Percentiles rank a stretch among this genome's conserved stretches.
phyloP scores from a whole-genome alignment of 2,797 vertebrate genomes.

The Anas capensis region DNA sequence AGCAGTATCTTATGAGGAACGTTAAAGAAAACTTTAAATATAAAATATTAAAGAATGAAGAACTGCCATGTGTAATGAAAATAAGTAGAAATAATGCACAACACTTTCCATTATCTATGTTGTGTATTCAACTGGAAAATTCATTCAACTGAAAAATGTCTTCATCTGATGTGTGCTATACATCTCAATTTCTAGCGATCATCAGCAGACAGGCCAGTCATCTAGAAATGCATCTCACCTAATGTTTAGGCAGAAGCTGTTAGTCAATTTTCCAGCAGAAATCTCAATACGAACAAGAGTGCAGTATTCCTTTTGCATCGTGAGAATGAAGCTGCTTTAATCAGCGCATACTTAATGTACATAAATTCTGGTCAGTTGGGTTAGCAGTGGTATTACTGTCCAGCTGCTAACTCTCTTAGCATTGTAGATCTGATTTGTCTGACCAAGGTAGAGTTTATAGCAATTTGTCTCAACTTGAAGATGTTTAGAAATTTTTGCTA shows the following conservation, averaged over 20 bases:
- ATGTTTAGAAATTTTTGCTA: neutral
- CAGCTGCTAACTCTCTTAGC: neutral
- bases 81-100: neutral
- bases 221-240: neutral
- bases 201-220: neutral
- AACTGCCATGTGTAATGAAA: neutral
- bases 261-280: neutral
- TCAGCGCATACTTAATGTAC: accelerated
- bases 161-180: neutral
- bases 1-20: neutral
- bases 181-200: neutral
- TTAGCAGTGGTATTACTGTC: neutral
- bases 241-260: neutral
- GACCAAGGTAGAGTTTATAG: neutral
- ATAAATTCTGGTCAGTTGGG: neutral
- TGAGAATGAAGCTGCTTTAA: neutral
- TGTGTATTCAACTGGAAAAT: too few relatives aligned
- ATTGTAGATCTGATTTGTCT: accelerated
- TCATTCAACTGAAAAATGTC: neutral
- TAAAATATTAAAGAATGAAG: neutral
- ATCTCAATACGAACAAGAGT: neutral
- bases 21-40: neutral
- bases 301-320: neutral
- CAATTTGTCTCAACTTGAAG: neutral
- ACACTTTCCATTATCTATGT: neutral